These are phyloP conservation scores for Caenorhabditis afra DNA, from an alignment of 2,888 invertebrate species.

Conservation along the genomic window DNA sequence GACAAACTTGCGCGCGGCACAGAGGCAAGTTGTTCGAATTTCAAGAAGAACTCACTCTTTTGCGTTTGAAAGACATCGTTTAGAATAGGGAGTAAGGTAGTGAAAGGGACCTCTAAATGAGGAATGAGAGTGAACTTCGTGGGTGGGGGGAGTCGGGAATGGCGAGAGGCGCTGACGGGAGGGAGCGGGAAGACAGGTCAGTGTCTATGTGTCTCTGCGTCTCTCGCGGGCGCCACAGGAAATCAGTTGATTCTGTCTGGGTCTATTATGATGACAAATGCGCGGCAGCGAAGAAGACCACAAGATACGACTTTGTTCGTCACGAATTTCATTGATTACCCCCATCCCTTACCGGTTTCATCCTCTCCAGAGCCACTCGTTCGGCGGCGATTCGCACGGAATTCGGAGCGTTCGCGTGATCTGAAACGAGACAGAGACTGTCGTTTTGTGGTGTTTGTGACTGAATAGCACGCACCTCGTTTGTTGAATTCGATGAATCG, in stretches of 20 bases:
- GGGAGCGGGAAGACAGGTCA: conserved; percentile 14
- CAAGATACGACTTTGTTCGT: conserved; percentile 24
- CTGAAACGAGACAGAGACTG: conserved; percentile 9
- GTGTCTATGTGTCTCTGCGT: conserved; percentile 34
- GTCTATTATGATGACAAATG: conserved; percentile 35
- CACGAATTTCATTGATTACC: conserved; percentile 11
- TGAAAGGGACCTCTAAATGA: not conserved
- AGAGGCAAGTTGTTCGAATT: not conserved
- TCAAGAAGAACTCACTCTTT: conserved; percentile 10
- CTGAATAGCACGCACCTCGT: conserved; percentile 19
- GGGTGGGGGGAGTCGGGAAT: not conserved
- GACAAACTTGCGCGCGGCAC: conserved; percentile 1
- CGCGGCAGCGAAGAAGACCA: not conserved
- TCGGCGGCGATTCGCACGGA: conserved; percentile 46
- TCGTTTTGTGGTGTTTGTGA: conserved; percentile 4
- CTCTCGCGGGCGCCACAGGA: not conserved
- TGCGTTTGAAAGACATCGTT: conserved; percentile 15
- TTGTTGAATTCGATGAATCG: conserved; percentile 15
- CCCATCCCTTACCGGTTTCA: conserved; percentile 31
- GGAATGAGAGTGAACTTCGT: not conserved
- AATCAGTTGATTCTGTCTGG: conserved; percentile 29
- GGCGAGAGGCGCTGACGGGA: conserved; percentile 9
- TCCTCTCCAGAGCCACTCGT: conserved; percentile 44
- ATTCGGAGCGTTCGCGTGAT: conserved; percentile 8
- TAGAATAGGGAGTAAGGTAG: not conserved